These are phyloP conservation scores for Rhodophaea formosa DNA, from an alignment of 2,888 invertebrate genomes.

Conservation along the genomic window DNA sequence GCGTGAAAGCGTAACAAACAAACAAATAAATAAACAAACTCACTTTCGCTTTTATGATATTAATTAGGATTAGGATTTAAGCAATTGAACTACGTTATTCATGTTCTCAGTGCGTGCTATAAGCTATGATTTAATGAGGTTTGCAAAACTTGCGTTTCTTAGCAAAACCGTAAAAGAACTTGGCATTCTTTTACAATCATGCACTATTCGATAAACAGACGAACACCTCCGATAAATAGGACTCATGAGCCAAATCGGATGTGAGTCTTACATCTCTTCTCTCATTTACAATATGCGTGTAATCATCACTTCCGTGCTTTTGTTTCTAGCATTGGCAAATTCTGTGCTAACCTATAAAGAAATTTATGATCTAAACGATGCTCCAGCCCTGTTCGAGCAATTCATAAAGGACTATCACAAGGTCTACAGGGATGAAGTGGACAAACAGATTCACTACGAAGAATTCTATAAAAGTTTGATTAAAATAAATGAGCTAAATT, in stretches of 20 bases:
- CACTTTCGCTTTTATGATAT: too few relatives aligned
- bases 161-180: too few relatives aligned
- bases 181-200: too few relatives aligned
- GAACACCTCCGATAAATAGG: not conserved
- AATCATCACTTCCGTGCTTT: slow-evolving; percentile 7
- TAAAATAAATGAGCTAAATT: slow-evolving; percentile 39
- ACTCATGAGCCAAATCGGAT: not conserved
- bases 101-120: too few relatives aligned
- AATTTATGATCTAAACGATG: slow-evolving; percentile 39
- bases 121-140: too few relatives aligned
- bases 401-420: slow-evolving; percentile 42
- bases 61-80: too few relatives aligned
- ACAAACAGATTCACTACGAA: slow-evolving; percentile 39
- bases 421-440: slow-evolving; percentile 43
- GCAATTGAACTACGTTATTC: too few relatives aligned
- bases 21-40: too few relatives aligned
- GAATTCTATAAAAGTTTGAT: slow-evolving; percentile 39
- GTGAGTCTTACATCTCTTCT: too few relatives aligned
- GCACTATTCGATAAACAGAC: too few relatives aligned
- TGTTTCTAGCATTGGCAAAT: slow-evolving; percentile 31
- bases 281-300: not conserved
- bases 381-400: slow-evolving; percentile 37
- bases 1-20: too few relatives aligned
- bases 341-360: slow-evolving; percentile 18
- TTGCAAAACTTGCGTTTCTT: too few relatives aligned